These are phyloP conservation scores for Aphaenogaster floridana DNA, from an alignment of 1,140 invertebrate genomes.

Conservation along the genomic window DNA sequence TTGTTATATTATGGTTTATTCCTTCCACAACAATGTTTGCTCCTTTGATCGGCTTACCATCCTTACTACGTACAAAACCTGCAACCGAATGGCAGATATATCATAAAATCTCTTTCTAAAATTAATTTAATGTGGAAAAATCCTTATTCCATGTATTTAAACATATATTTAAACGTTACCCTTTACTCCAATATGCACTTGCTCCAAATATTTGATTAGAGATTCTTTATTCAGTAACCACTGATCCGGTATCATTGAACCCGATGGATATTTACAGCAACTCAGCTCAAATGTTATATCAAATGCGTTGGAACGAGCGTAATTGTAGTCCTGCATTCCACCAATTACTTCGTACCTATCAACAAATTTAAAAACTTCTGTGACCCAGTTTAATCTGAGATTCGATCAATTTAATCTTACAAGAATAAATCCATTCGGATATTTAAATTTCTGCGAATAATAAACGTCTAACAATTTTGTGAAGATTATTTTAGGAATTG, in stretches of 20 bases:
- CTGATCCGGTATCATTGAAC: slow-evolving; percentile 90
- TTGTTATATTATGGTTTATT: slow-evolving; percentile 92
- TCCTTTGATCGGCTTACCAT: slow-evolving; percentile 88
- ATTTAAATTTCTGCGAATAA: not conserved
- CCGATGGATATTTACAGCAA: slow-evolving; percentile 97
- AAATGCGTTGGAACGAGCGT: slow-evolving; percentile 97
- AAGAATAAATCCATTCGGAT: not conserved
- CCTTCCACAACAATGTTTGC: slow-evolving; percentile 91
- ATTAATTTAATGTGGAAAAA: slow-evolving; percentile 6
- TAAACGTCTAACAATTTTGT: not conserved
- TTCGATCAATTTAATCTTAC: slow-evolving; percentile 39
- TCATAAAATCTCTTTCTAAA: not conserved
- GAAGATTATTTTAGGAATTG: not conserved
- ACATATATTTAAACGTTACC: slow-evolving; percentile 84
- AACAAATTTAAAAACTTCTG: not conserved
- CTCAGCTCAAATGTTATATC: slow-evolving; percentile 98
- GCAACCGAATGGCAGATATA: slow-evolving; percentile 54
- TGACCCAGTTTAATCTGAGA: not conserved
- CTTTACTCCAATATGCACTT: slow-evolving; percentile 94
- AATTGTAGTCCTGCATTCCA: slow-evolving; percentile 99
- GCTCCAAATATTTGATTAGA: slow-evolving; percentile 94
- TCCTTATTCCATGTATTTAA: too few relatives aligned
- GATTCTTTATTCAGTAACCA: slow-evolving; percentile 97
- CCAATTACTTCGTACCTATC: slow-evolving; percentile 88
- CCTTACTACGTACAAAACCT: slow-evolving; percentile 88